Conservation (phyloP, 2,888 invertebrate species). For the Holacanthella duospinosa region DNA sequence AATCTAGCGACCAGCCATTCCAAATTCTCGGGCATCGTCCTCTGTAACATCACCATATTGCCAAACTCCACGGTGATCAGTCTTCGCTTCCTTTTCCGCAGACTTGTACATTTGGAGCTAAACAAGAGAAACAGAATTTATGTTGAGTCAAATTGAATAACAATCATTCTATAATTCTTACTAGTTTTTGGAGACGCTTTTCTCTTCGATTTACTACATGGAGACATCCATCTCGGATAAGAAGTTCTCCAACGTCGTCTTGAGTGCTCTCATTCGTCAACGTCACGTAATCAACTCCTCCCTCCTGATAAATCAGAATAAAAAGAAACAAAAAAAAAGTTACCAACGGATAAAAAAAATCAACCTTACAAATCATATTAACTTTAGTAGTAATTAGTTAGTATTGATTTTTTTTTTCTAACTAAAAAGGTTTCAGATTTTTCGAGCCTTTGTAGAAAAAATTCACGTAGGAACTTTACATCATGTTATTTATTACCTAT, state of each 20-base stretch:
- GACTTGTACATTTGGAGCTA: constrained; percentile 66
- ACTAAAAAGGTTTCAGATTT: background rate
- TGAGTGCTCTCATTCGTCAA: constrained; percentile 42
- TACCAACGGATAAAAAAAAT: background rate
- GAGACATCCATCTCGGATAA: constrained; percentile 76
- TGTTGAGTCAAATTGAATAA: too few species aligned
- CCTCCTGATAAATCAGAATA: constrained; percentile 18
- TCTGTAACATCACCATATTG: constrained; percentile 97
- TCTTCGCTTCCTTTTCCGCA: constrained; percentile 77
- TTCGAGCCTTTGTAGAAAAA: background rate
- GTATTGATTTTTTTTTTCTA: too few species aligned
- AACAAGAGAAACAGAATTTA: constrained; percentile 28
- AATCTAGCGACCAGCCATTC: constrained; percentile 43
- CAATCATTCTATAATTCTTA: constrained; percentile 43
- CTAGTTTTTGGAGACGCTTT: constrained; percentile 64
- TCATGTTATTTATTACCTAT: too few species aligned
- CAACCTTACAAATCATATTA: too few species aligned
- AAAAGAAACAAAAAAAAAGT: background rate
- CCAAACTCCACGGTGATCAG: constrained; percentile 83
- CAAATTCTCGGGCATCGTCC: constrained; percentile 52
- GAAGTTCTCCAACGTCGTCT: constrained; percentile 60
- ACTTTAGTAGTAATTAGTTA: too few species aligned
- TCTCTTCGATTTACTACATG: constrained; percentile 71
- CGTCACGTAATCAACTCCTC: constrained; percentile 30
- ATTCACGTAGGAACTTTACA: too few species aligned